Evolutionary conservation across 2,113 vertebrate genomes (phyloP).

Genomic region (Sinocyclocheilus anophthalmus): DNA sequence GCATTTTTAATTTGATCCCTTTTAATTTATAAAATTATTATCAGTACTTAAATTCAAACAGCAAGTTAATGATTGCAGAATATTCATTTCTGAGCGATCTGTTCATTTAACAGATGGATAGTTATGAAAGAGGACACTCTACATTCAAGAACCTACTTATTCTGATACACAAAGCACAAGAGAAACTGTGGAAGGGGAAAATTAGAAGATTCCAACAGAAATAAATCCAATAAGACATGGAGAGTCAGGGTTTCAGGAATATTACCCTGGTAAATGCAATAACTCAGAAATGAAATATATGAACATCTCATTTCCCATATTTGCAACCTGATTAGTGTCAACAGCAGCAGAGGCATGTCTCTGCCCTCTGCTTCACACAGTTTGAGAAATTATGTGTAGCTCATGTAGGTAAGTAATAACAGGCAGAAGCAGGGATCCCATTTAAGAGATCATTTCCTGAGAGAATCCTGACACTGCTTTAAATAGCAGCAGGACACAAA

Average conservation of each 20-base stretch:
- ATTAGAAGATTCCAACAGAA: slow-evolving; percentile 43
- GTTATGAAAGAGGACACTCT: background rate
- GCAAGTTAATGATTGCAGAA: background rate
- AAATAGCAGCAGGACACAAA: slow-evolving; percentile 54
- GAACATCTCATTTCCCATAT: slow-evolving; percentile 61
- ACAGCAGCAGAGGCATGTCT: slow-evolving; percentile 43
- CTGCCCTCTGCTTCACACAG: slow-evolving; percentile 53
- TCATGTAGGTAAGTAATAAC: slow-evolving; percentile 40
- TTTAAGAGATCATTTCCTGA: slow-evolving; percentile 54
- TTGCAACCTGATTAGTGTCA: slow-evolving; percentile 61
- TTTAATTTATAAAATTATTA: background rate
- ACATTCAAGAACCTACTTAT: background rate
- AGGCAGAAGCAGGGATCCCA: slow-evolving; percentile 41
- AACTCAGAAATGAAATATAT: slow-evolving; percentile 62
- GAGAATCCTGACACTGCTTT: slow-evolving; percentile 52
- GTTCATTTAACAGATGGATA: background rate
- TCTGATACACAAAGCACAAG: background rate
- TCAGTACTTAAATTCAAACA: background rate
- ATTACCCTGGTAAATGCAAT: slow-evolving; percentile 60
- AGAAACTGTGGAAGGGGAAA: slow-evolving; percentile 15
- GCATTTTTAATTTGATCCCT: background rate
- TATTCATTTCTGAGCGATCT: background rate
- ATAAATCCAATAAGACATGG: slow-evolving; percentile 47
- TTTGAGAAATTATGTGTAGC: slow-evolving; percentile 53
- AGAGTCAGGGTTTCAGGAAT: slow-evolving; percentile 39